Conservation (phyloP, 2,797 vertebrate species). For the Apogon talboti region DNA sequence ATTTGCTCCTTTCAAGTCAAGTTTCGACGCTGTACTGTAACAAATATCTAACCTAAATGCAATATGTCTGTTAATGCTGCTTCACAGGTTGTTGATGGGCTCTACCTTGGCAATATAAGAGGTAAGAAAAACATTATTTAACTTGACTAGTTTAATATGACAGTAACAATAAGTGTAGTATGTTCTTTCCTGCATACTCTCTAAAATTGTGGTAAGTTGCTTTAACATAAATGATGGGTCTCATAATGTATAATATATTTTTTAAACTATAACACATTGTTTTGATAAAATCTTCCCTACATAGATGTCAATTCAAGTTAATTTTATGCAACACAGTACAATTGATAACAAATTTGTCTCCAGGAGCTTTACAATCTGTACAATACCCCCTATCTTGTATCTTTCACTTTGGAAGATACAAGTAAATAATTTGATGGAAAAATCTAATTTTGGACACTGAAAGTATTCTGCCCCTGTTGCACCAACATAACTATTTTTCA, state of each 20-base stretch:
- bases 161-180: background rate
- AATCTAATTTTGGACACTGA: no score
- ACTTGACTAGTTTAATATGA: no score
- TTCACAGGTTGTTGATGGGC: slow-evolving; percentile 88
- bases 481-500: no score
- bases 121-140: slow-evolving; percentile 80
- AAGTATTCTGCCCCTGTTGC: no score
- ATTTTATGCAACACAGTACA: no score
- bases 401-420: no score
- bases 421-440: no score
- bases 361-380: no score
- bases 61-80: slow-evolving; percentile 68
- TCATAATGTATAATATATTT: background rate
- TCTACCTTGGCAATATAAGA: slow-evolving; percentile 91
- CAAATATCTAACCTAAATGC: slow-evolving; percentile 43
- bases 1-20: slow-evolving; percentile 45
- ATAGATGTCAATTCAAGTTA: no score
- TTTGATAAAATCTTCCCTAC: no score
- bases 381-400: no score
- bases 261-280: background rate
- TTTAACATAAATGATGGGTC: background rate
- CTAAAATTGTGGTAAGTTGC: background rate
- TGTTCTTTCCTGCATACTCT: background rate
- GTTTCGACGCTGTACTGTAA: slow-evolving; percentile 31
- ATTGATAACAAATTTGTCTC: no score